Base-by-base conservation (phyloP, 2,797 vertebrate genomes). In the Onychomys torridus region DNA sequence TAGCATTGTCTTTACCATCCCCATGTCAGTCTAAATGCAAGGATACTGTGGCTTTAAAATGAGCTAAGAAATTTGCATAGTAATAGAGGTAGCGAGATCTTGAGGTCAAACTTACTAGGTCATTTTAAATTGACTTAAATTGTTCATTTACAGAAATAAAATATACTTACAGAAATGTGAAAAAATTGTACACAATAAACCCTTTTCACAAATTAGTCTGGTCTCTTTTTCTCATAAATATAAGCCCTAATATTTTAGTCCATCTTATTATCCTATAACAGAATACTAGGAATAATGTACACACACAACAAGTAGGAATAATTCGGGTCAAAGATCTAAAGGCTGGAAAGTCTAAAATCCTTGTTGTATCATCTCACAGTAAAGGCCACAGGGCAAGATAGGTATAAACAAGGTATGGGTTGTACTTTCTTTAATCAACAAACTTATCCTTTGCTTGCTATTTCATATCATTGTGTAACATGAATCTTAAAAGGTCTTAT, bases 31-130 rank as follows among this genome's bases (percentile, higher is more conserved):
- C 57, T 43, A 65, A 16, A 91, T 40, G 27, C 16, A 81, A 93
- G 34, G n/a, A 76, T 82, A 49, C 0, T 93, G 57, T 77, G 17
- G 5, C 2, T 89, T 94, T 81, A 86, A 81, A 10, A 84, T 11
- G 17, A 96, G 32, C 84, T 89, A 75, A 77, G 16, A 84, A 78
- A 92, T 92, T 37, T 88, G n/a, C 88, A 37, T 9, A 90, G 29
- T 93, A n/a, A 71, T 63, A 94, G 55, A 73, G 57, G 25, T 85
- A 63, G n/a, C 3, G 88, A 90, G 55, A 88, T 21, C 11, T 88
- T 37, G 12, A 61, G 8, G 2, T 77, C 7, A 32, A 6, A 57
- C 90, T 92, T 94, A 89, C 76, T 87, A 86, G 55, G 32, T 52
- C 55, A 90, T 85, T 87, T 49, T 27, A 57, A 49, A 59, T 77